Evolutionary conservation across 1,140 invertebrate species (phyloP), one percentile per base, ranked within the genome.

Genomic region (Ladona fulva): DNA sequence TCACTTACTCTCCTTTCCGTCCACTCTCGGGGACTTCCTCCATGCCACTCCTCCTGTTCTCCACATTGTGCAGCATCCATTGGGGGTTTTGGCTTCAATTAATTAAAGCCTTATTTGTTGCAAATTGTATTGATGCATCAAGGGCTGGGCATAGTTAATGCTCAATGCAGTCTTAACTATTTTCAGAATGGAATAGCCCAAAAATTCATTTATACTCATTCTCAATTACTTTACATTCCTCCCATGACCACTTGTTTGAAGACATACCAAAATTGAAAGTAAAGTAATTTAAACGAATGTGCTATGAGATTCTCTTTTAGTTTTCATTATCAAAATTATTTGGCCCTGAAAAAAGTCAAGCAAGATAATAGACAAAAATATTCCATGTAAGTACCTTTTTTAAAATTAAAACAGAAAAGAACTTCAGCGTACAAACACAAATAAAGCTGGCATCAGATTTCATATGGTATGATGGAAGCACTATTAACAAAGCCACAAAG

Each of bases 321-420:
- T 75, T 25, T 37, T 1, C 24, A 75, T 25, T 19, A 75, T 14
- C 74, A 75, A 75, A 75, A 75, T 75, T 75, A 75, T 75, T 75
- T 37, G 24, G 29, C 24, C 24, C 29, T 25, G 74, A 25, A 25
- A 25, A 37, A 75, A 25, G 24, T 25, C 74, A 75, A 37, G 29
- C 74, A 25, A 25, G 24, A 16, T 19, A 25, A 75, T 75, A 75
- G 29, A 75, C 24, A 25, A 25, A 74, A 25, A 25, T 37, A 37
- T 37, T 25, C 24, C 24, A 75, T 14, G 10, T 25, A 37, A 75
- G 29, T 75, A 16, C 16, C 74, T 12, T 11, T 74, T 74, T 7
- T n/a, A 25, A 37, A 75, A 25, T 75, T 37, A 75, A 7, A 10
- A 19, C 8, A 24, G 29, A n/a, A 75, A 75, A 37, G 16, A 75